A percentile compares a stretch with the other conserved stretches of the same genome.
Conservation (phyloP, 2,797 vertebrate genomes). For the Chelon auratus region DNA sequence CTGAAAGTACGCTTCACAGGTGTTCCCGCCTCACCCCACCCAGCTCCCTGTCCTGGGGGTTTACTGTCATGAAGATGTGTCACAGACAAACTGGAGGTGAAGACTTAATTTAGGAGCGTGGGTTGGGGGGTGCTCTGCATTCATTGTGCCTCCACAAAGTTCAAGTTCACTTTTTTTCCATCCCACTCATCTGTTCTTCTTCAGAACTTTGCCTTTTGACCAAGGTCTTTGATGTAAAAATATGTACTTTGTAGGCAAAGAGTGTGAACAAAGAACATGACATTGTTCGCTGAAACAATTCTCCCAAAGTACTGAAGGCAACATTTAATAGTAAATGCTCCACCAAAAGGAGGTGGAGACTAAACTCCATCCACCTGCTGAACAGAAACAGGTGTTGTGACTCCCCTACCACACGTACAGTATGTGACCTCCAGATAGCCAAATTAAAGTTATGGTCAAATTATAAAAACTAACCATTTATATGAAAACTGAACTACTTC, state of each 20-base stretch:
- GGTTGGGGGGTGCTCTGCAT: slow-evolving; percentile 22
- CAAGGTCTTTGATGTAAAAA: not conserved
- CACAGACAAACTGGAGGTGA: slow-evolving; percentile 49
- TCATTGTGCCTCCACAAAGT: slow-evolving; percentile 32
- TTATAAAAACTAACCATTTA: not conserved
- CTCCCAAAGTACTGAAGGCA: too few relatives aligned
- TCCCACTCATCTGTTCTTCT: slow-evolving; percentile 9
- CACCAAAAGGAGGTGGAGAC: too few relatives aligned
- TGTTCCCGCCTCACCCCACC: slow-evolving; percentile 10
- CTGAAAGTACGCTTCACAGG: slow-evolving; percentile 55
- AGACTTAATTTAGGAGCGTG: slow-evolving; percentile 53
- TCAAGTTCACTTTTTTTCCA: slow-evolving; percentile 6
- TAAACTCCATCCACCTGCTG: not conserved
- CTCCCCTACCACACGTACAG: rapidly evolving
- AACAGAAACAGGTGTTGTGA: not conserved
- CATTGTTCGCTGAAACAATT: too few relatives aligned
- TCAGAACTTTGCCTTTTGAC: slow-evolving; percentile 27
- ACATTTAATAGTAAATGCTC: too few relatives aligned
- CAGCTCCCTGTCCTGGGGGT: slow-evolving; percentile 14
- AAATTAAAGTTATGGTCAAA: not conserved
- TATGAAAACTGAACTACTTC: not conserved
- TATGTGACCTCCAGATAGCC: not conserved
- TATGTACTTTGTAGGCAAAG: not conserved
- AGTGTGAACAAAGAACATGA: not conserved
- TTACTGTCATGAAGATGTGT: slow-evolving; percentile 61